A percentile compares a stretch with the other conserved stretches of the same genome.
Conservation (phyloP, 2,888 invertebrate species). For the Melolontha melolontha region DNA sequence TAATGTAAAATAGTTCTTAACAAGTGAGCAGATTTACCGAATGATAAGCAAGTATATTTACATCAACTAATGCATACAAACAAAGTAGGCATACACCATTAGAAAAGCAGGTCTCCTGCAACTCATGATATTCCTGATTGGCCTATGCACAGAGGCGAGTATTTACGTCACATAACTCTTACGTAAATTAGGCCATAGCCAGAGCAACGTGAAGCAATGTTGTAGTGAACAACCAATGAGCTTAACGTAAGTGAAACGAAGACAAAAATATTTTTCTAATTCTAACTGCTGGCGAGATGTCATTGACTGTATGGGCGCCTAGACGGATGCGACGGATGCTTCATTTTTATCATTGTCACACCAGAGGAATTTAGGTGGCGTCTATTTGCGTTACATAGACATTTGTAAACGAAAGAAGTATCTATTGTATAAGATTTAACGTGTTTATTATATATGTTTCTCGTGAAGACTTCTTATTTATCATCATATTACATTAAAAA, state of each 20-base stretch:
- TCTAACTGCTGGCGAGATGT: neutral
- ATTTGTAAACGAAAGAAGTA: no score
- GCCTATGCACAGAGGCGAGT: neutral
- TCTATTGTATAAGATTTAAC: no score
- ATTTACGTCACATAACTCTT: constrained; percentile 5
- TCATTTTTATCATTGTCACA: constrained; percentile 2
- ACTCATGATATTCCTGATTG: neutral
- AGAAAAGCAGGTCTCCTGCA: neutral
- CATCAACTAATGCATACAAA: neutral
- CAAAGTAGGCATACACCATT: no score
- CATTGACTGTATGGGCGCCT: constrained; percentile 4
- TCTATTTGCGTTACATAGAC: no score
- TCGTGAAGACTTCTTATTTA: no score
- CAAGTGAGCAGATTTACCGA: no score
- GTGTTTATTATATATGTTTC: no score
- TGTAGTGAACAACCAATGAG: neutral
- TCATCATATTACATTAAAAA: no score
- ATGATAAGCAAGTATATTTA: neutral
- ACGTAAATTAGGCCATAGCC: constrained; percentile 14
- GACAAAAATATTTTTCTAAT: constrained; percentile 15
- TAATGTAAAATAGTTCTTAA: no score
- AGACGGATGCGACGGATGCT: no score
- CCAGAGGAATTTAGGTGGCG: neutral
- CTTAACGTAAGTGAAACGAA: neutral
- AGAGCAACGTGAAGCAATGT: neutral